Evolutionary conservation across 2,888 invertebrate genomes (phyloP).

Genomic region (Meteorus cinctellus): DNA sequence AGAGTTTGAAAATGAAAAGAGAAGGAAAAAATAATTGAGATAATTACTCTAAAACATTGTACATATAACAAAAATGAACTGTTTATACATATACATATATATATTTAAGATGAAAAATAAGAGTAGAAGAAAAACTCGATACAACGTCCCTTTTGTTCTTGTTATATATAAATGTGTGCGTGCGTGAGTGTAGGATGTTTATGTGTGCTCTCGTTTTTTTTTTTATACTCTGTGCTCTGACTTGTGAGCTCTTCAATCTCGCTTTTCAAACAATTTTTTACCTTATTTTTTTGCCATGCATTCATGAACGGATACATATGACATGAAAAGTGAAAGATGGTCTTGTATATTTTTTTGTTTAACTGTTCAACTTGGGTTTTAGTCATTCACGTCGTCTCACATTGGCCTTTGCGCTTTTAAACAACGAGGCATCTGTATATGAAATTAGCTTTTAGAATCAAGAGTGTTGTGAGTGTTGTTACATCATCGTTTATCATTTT

Average conservation of each 20-base stretch:
- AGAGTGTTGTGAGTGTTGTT: slow-evolving; percentile 1
- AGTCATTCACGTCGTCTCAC: background rate
- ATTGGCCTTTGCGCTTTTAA: background rate
- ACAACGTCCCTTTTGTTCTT: slow-evolving; percentile 42
- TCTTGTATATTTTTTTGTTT: slow-evolving; percentile 4
- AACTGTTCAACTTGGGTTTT: background rate
- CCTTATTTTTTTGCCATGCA: background rate
- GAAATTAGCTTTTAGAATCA: slow-evolving; percentile 13
- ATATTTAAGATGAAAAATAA: slow-evolving; percentile 6
- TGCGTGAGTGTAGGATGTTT: no score
- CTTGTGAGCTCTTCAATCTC: slow-evolving; percentile 2
- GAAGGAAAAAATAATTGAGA: slow-evolving; percentile 24
- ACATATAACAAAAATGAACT: slow-evolving; percentile 45
- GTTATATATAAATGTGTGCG: slow-evolving; percentile 9
- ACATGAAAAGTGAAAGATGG: slow-evolving; percentile 15
- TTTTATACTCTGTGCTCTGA: background rate
- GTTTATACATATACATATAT: slow-evolving; percentile 35
- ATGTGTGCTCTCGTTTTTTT: no score
- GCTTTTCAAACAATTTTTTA: slow-evolving; percentile 5
- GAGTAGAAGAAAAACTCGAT: background rate
- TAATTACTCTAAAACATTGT: slow-evolving; percentile 47
- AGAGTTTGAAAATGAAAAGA: slow-evolving; percentile 23
- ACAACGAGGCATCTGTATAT: slow-evolving; percentile 27
- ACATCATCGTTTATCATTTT: no score
- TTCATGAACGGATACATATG: slow-evolving; percentile 13